Base-by-base conservation (phyloP, 2,797 vertebrate genomes). In the Halcyon chelicuti region DNA sequence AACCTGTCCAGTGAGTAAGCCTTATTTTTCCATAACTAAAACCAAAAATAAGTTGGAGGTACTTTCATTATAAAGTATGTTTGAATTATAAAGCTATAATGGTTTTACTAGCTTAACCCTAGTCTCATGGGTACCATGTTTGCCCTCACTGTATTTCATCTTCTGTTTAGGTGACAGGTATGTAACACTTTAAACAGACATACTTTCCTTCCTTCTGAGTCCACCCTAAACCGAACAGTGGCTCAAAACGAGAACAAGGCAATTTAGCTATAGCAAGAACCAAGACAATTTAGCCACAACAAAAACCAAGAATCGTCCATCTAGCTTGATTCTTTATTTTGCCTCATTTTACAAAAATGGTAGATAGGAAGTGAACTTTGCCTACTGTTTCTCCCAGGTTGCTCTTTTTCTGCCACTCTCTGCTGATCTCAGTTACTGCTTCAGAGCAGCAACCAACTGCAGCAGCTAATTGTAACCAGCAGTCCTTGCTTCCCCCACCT, bases 401-500 rank as follows among this genome's bases (percentile, higher is more conserved):
- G 19, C 21, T 83, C 23, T 68, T 54, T 89, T 49, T 51, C 26
- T 86, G 84, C 52, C 29, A 47, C 57, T 81, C 0, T 0, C 9
- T 51, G 37, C 23, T 80, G 44, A 79, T 77, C 65, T 83, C 51
- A 42, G 51, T 84, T 75, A 65, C 47, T 52, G 35, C 58, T 80
- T 75, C 58, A 62, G 42, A 90, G 58, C 75, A 93, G 44, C 21
- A 82, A 71, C 25, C 29, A 52, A 70, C 20, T 39, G 44, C 72
- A 85, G 44, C 52, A 88, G 70, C 79, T 96, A 91, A 95, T 94
- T 91, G 66, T 47, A 94, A 88, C 73, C 95, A 95, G 87, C 85
- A 93, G 82, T n/a, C 20, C 58, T 22, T 47, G 49, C 49, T 86
- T 49, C 71, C 33, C 58, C 49, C 1, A 4, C 12, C 54, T 78